phyloP scores from a whole-genome alignment of 2,888 invertebrate genomes.

The Timema podura region DNA sequence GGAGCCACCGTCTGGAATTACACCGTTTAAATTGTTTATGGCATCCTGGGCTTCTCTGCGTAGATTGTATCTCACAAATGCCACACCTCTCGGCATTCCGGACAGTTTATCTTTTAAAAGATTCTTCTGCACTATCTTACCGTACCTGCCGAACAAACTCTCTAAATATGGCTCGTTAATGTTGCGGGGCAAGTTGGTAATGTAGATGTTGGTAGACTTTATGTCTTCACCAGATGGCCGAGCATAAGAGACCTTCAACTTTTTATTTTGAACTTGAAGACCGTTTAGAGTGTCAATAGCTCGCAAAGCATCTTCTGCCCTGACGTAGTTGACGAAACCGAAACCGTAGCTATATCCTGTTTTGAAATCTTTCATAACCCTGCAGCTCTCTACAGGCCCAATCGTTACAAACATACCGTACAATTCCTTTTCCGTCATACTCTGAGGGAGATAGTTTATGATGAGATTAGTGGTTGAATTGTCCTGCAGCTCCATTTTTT shows the following conservation, averaged over 20 bases:
- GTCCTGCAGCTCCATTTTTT: background rate
- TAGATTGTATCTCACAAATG: constrained; percentile 86
- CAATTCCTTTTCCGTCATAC: constrained; percentile 86
- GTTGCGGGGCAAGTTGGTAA: constrained; percentile 81
- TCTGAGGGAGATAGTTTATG: constrained; percentile 93
- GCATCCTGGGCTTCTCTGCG: constrained; percentile 88
- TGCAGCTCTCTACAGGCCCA: constrained; percentile 84
- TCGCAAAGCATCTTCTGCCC: constrained; percentile 77
- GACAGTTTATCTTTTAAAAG: constrained; percentile 85
- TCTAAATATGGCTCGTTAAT: constrained; percentile 80
- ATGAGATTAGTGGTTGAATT: constrained; percentile 72
- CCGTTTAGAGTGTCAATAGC: constrained; percentile 88
- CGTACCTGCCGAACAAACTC: constrained; percentile 78
- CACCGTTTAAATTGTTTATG: constrained; percentile 78
- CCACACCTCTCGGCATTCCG: constrained; percentile 83
- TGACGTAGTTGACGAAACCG: constrained; percentile 89
- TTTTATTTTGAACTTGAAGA: constrained; percentile 82
- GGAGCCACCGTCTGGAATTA: constrained; percentile 76
- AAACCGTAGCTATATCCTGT: constrained; percentile 96
- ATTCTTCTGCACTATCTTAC: constrained; percentile 88
- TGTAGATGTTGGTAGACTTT: constrained; percentile 91
- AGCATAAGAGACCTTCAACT: constrained; percentile 88
- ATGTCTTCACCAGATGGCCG: constrained; percentile 87
- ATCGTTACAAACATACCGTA: constrained; percentile 83
- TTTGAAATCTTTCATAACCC: constrained; percentile 88